A percentile compares a stretch with the other conserved stretches of the same genome.
These are phyloP conservation scores for Diaprepes abbreviatus DNA, from an alignment of 2,888 invertebrate species.

Conservation along the genomic window DNA sequence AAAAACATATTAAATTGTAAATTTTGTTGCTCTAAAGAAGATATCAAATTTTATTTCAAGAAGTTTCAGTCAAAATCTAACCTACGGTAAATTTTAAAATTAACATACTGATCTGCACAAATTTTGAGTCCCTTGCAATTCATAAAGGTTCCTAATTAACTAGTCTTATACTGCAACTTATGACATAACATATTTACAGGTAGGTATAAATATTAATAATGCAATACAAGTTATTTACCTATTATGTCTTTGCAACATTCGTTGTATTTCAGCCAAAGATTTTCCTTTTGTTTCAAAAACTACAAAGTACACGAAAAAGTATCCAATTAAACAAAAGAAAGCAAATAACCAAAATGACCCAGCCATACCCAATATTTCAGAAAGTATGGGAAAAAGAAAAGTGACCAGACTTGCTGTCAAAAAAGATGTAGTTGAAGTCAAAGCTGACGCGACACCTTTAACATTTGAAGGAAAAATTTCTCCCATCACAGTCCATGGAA, in stretches of 20 bases:
- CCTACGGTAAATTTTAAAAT: too few relatives aligned
- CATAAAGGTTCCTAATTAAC: too few relatives aligned
- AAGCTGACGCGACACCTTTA: conserved; percentile 69
- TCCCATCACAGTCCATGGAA: conserved; percentile 75
- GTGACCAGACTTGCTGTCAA: conserved; percentile 81
- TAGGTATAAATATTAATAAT: too few relatives aligned
- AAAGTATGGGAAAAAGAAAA: conserved; percentile 76
- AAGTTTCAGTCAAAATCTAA: too few relatives aligned
- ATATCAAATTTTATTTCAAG: too few relatives aligned
- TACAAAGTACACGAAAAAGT: conserved; percentile 54
- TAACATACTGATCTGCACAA: too few relatives aligned
- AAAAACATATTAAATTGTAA: too few relatives aligned
- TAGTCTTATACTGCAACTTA: too few relatives aligned
- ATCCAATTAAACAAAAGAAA: conserved; percentile 50
- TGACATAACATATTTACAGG: too few relatives aligned
- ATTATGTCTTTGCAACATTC: conserved; percentile 50
- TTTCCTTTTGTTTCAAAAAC: conserved; percentile 81
- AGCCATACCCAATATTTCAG: conserved; percentile 72
- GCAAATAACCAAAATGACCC: conserved; percentile 82
- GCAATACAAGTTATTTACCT: too few relatives aligned
- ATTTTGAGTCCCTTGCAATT: too few relatives aligned
- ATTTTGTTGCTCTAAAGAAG: too few relatives aligned
- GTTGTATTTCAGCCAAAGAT: conserved; percentile 79
- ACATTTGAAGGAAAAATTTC: conserved; percentile 83
- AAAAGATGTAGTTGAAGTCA: conserved; percentile 85